Evolutionary conservation across 2,113 vertebrate species (phyloP).

Genomic region (Hypanus sabinus): DNA sequence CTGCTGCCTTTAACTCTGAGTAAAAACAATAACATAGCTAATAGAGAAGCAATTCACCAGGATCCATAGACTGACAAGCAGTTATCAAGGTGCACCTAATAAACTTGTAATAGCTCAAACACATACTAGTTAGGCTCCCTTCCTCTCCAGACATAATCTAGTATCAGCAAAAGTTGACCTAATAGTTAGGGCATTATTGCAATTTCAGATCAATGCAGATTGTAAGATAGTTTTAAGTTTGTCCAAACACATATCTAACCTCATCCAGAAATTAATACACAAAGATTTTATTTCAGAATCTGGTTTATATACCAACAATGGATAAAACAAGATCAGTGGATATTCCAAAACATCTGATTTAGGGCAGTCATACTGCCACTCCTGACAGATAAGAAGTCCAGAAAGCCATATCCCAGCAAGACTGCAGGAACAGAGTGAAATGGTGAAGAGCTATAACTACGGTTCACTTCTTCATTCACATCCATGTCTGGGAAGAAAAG

Average conservation of each 20-base stretch:
- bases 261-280: neutral
- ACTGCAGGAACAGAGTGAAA: too few species aligned
- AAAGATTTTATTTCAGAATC: neutral
- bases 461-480: too few species aligned
- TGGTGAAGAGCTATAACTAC: too few species aligned
- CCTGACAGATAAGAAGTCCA: too few species aligned
- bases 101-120: too few species aligned
- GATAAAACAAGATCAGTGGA: neutral
- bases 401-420: too few species aligned
- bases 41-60: neutral
- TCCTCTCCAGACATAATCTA: neutral
- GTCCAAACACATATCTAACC: neutral
- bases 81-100: neutral
- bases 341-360: neutral
- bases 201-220: neutral
- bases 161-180: neutral
- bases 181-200: neutral
- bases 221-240: neutral
- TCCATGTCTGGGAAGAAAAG: too few species aligned
- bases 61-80: neutral
- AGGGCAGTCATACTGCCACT: too few species aligned
- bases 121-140: neutral
- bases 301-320: neutral
- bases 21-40: neutral
- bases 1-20: neutral